Evolutionary conservation across 2,797 vertebrate genomes (phyloP), one percentile per base, ranked within the genome.

Genomic region (Spondyliosoma cantharus): DNA sequence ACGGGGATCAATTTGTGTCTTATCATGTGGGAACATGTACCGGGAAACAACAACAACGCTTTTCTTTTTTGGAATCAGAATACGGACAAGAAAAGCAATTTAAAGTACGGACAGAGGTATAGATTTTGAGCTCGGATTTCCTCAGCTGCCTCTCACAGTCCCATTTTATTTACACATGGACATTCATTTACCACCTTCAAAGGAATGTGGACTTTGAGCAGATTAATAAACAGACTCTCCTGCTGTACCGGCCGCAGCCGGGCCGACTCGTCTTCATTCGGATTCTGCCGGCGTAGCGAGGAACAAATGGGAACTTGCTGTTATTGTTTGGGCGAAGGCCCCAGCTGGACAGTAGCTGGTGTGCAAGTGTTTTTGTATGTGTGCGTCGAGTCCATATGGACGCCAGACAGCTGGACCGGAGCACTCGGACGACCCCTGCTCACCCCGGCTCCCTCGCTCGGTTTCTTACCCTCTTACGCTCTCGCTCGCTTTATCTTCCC

Each of bases 331-430:
- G 74, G 64, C 68, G 25, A 11, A 70, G 53, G 81, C 85, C 76
- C 86, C 90, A 90, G 92, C 90, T 92, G 91, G 92, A 90, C 90
- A 86, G 89, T 83, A 86, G 87, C 86, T 24, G 78, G 77, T 27
- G 76, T 74, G 67, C 45, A 42, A 68, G 79, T 68, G 81, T 53
- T 48, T 82, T n/a, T 59, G 62, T 71, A 13, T n/a, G 74, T 74
- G 81, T 67, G 77, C 45, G 62, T 57, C 9, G 27, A 43, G 72
- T 46, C 85, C 88, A 87, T 91, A 93, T 88, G 90, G 90, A 92
- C 84, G 80, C 83, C 90, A 85, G 80, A 91, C 89, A 92, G 88
- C 92, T 91, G 90, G 83, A 87, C 77, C 59, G 24, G 76, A 78
- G 82, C 81, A 79, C 89, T 82, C 89, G 85, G 78, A 87, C 68